Evolutionary conservation across 2,888 invertebrate genomes (phyloP).

Genomic region (Drosophila gaucha): DNA sequence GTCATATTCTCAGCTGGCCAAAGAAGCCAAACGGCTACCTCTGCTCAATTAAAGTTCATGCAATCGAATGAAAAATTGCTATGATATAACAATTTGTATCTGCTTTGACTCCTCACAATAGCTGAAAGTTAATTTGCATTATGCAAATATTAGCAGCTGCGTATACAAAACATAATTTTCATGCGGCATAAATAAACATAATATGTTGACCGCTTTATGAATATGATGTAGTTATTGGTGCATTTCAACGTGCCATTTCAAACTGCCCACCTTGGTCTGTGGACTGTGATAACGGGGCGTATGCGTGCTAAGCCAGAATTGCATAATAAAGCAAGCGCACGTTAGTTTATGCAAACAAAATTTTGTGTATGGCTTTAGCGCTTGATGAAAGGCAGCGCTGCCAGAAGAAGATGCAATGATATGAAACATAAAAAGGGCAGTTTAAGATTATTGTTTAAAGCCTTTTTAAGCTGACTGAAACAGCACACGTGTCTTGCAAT

Average conservation of each 20-base stretch:
- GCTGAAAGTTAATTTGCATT: conserved; percentile 63
- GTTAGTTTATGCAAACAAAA: conserved; percentile 25
- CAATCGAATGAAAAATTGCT: conserved; percentile 38
- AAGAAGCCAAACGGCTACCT: conserved; percentile 34
- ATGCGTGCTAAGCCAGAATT: conserved; percentile 52
- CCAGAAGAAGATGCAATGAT: conserved; percentile 31
- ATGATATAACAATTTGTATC: conserved; percentile 21
- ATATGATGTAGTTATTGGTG: conserved; percentile 48
- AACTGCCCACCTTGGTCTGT: conserved; percentile 10
- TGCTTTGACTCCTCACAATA: not conserved
- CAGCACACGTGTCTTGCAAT: conserved; percentile 53
- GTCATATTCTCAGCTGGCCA: conserved; percentile 2
- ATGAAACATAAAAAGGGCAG: conserved; percentile 56
- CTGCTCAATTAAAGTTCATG: conserved; percentile 55
- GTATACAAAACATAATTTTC: conserved; percentile 42
- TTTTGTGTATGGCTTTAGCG: conserved; percentile 14
- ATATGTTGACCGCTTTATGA: conserved; percentile 63
- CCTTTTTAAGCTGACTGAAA: conserved; percentile 44
- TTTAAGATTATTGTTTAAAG: conserved; percentile 48
- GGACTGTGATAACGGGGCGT: conserved; percentile 31
- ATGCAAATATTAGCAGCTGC: conserved; percentile 57
- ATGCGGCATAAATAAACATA: conserved; percentile 68
- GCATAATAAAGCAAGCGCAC: conserved; percentile 50
- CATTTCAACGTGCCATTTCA: conserved; percentile 37
- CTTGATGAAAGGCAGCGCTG: conserved; percentile 19